Base-by-base conservation (phyloP, 2,113 vertebrate species). In the Drymodes brunneopygia region DNA sequence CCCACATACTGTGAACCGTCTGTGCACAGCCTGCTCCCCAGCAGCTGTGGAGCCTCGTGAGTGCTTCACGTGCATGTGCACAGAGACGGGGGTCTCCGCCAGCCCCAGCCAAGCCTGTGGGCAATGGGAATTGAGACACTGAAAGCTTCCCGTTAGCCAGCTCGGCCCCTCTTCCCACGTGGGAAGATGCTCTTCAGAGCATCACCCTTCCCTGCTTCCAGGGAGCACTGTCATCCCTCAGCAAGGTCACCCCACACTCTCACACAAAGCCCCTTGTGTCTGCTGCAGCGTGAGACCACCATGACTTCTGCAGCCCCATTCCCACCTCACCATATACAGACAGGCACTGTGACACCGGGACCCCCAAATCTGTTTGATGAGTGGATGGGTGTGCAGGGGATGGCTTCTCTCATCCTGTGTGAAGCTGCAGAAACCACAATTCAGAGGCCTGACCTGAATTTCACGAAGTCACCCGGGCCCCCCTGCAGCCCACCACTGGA, bases 161-260 rank as follows among this genome's bases (percentile, higher is more conserved):
- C 71, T 83, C 75, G 45, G 67, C 42, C 67, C 69, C 45, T 42
- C 64, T 86, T 42, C 60, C 91, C 82, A 81, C 24, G 18, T 74
- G 88, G 88, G n/a, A n/a, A n/a, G n/a, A n/a, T n/a, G 50, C 31
- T 69, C 27, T 38, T 48, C 10, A 8, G 86, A 85, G 66, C 89
- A 90, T 95, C 92, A 79, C 79, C 79, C 82, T 74, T 88, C 65
- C 11, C 82, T 25, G 45, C 86, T 81, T 47, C 65, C 91, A 87
- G 65, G 86, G 70, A 96, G 70, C 91, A 61, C 72, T 40, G 89
- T 86, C 83, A 92, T 88, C 61, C 51, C 94, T 45, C 53, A 80
- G 86, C 92, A 95, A 96, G 89, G 95, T 94, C 92, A 94, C 62
- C 71, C 40, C 53, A 57, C 0, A 8, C 82, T 58, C 7, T 7